Evolutionary conservation across 2,888 invertebrate species (phyloP), one percentile per base, ranked within the genome.

Genomic region (Venusia cambrica): DNA sequence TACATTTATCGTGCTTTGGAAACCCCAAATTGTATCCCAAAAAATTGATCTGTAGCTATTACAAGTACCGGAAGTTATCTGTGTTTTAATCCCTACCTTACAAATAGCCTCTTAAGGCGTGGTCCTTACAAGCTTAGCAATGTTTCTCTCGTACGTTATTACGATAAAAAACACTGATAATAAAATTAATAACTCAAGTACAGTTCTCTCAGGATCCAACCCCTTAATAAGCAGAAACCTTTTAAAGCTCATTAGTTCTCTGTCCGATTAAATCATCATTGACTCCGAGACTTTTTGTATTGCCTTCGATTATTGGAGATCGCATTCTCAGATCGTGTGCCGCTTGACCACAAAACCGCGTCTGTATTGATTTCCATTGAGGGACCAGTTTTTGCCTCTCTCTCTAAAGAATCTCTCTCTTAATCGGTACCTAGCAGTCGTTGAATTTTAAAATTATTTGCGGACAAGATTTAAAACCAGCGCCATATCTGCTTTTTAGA

Each of bases 271-370:
- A 56, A 57, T 48, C 46, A 48, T 63, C 54, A 56, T 48, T 48
- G 38, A 43, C 47, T 42, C 38, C 43, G 49, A 48, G 34, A 46
- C 38, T 62, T 62, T 58, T 61, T 48, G 44, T 35, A 30, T 9
- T 29, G 5, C 14, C 15, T 11, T 42, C 37, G 42, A 48, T 43
- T 36, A 45, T 35, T 45, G 38, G 46, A 41, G 52, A 62, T 61
- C 47, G 63, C 69, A 73, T 78, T 76, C 74, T 51, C 42, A 22
- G 39, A 51, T 56, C 62, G 54, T 70, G 58, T 57, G 44, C 31
- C 68, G 57, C 56, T 62, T 57, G 57, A 57, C 48, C 35, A 30
- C 31, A 44, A 44, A 40, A 45, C 34, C 24, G 28, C 16, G 30
- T 26, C 21, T 30, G 42, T 28, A 39, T 46, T 37, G 20, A 46